Evolutionary conservation across 2,888 invertebrate genomes (phyloP).

Genomic region (Conomelus anceps): DNA sequence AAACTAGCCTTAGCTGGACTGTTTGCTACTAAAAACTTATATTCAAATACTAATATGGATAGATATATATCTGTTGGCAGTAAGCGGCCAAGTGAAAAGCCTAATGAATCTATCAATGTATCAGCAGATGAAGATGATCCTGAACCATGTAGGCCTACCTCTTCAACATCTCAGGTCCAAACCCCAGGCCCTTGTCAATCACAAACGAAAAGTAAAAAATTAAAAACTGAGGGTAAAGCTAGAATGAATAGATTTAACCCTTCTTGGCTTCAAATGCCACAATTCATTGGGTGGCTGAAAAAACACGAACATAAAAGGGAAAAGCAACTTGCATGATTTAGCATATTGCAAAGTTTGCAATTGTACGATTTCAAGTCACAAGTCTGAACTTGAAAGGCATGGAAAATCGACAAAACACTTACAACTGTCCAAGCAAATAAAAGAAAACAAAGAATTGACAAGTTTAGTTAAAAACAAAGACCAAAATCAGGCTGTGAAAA

Average conservation of each 20-base stretch:
- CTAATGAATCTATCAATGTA: no score
- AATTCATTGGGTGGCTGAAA: no score
- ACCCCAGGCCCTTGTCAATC: background rate
- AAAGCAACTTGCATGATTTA: background rate
- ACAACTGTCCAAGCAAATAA: no score
- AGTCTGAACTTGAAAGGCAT: background rate
- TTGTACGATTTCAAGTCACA: background rate
- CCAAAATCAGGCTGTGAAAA: background rate
- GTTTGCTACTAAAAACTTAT: no score
- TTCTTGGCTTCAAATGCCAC: background rate
- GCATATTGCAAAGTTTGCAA: background rate
- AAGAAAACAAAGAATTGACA: background rate
- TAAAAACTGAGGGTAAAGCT: background rate
- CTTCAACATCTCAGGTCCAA: background rate
- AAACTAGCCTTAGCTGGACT: no score
- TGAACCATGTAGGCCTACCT: background rate
- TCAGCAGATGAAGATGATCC: background rate
- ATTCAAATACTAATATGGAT: background rate
- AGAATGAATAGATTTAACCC: background rate
- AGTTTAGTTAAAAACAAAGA: background rate
- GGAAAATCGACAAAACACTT: background rate
- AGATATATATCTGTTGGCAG: background rate
- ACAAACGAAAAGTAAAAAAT: background rate
- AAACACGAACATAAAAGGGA: background rate
- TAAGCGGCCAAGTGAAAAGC: background rate